Conservation (phyloP, 1,140 invertebrate genomes). For the Pollicipes pollicipes region DNA sequence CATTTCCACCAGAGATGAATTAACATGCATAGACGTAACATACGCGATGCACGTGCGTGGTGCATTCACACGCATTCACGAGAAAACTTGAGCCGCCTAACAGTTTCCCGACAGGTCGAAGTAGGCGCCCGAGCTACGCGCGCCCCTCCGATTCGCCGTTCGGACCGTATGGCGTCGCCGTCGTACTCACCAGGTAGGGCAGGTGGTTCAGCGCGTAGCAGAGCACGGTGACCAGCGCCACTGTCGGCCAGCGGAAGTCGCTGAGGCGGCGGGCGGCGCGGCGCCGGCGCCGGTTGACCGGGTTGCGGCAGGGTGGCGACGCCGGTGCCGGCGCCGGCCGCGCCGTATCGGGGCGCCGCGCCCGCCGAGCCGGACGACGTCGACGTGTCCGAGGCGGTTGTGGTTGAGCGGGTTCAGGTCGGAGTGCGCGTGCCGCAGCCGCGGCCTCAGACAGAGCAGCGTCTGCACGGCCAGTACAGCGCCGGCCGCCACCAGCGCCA, state of each 20-base stretch:
- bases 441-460: constrained; percentile 7
- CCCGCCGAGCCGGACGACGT: constrained; percentile 14
- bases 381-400: constrained; percentile 16
- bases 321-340: constrained; percentile 17
- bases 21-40: too few species aligned
- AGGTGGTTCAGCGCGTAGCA: constrained; percentile 36
- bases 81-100: too few species aligned
- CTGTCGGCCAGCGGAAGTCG: constrained; percentile 31
- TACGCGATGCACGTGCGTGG: too few species aligned
- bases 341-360: constrained; percentile 19
- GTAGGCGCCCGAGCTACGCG: too few species aligned
- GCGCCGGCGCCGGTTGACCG: constrained; percentile 25
- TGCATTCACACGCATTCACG: too few species aligned
- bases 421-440: constrained; percentile 10
- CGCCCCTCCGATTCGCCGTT: too few species aligned
- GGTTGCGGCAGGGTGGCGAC: constrained; percentile 10
- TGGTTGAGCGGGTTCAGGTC: constrained; percentile 15
- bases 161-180: too few species aligned
- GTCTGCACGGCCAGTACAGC: constrained; percentile 20
- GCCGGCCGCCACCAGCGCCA: constrained; percentile 26
- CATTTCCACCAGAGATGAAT: neutral
- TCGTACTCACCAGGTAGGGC: constrained; percentile 35
- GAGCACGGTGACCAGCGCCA: constrained; percentile 30
- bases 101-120: too few species aligned
- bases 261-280: constrained; percentile 18